Evolutionary conservation across 1,140 invertebrate species (phyloP), one percentile per base, ranked within the genome.

Genomic region (Psix sp.): DNA sequence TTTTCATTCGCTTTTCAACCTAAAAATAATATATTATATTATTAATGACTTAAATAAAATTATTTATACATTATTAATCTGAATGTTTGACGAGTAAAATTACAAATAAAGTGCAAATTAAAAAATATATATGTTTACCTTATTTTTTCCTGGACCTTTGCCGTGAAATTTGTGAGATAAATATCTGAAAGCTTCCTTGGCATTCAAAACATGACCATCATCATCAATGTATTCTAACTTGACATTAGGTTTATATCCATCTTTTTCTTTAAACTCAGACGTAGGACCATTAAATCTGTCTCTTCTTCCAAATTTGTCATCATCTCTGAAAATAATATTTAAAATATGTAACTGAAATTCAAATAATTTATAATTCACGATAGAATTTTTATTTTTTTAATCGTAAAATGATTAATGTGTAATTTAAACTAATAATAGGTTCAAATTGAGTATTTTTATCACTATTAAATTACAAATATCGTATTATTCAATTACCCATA

Each of bases 181-280:
- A 88, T 96, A 95, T 75, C 94, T 90, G 86, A 99, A 99, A 11
- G 98, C 98, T 90, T 99, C 98, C 86, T 99, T 99, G 17, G 93
- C 92, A 77, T 93, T 95, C 46, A 99, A 89, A 49, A 94, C 90
- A 45, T 93, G 90, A 1, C 98, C 98, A 82, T 95, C 94, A 81
- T 99, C 97, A 87, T 99, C 98, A 57, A 98, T 97, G 81, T 99
- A 99, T 80, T 98, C 97, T 68, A 99, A 88, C 86, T 98, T 98
- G 5, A 99, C 93, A 84, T 96, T 96, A 0, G 98, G 98, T 80
- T 95, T 95, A 85, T 98, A 99, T 42, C 90, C 88, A 20, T 93
- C 91, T 84, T 98, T 99, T 81, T 99, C 98, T 80, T 93, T 94
- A 85, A 99, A 99, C 21, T 99, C 96, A 29, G 91, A 91, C 9